Evolutionary conservation across 2,113 vertebrate species (phyloP), one percentile per base, ranked within the genome.

Genomic region (Rhadina sibilatrix): DNA sequence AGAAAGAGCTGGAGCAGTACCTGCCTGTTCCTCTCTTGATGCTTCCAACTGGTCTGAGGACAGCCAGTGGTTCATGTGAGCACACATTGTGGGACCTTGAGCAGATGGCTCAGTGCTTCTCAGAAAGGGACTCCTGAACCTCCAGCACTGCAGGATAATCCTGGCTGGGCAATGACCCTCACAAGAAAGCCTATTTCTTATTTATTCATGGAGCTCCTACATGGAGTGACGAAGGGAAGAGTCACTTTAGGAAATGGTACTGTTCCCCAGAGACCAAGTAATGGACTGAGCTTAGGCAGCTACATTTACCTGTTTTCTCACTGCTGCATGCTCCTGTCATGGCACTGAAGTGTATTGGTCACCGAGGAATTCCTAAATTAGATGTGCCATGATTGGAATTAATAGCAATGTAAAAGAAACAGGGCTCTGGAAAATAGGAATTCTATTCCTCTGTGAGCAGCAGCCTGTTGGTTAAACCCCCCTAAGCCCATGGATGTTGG

Each of bases 1-100:
- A 78, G 93, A 96, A 96, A 96, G 96, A 96, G 49, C 53, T 44
- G 64, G 90, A 93, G 90, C 85, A 79, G 85, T 89, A 96, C 94
- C 96, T 94, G 92, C 92, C 86, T 35, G 65, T 93, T 97, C 90
- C 17, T 10, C 56, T 76, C 76, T 74, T 1, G 8, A 4, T 90
- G 74, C 82, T 64, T 46, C 85, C 10, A 3, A 4, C 65, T 75
- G 77, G 80, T 87, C 80, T 60, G 88, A 50, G 60, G 44, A 5
- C 8, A 18, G 47, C 7, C 5, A 6, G 24, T 31, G 24, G 13
- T 37, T 89, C 84, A 1, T 56, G 78, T 42, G 79, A 37, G n/a
- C 5, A 1, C 1, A 0, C 2, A 3, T 0, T 6, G 40, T 70
- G 72, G 49, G 37, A 59, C 64, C 72, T 60, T 2, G 1, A 68